Evolutionary conservation across 2,888 invertebrate species (phyloP), one percentile per base, ranked within the genome.

Genomic region (Spisula solida): DNA sequence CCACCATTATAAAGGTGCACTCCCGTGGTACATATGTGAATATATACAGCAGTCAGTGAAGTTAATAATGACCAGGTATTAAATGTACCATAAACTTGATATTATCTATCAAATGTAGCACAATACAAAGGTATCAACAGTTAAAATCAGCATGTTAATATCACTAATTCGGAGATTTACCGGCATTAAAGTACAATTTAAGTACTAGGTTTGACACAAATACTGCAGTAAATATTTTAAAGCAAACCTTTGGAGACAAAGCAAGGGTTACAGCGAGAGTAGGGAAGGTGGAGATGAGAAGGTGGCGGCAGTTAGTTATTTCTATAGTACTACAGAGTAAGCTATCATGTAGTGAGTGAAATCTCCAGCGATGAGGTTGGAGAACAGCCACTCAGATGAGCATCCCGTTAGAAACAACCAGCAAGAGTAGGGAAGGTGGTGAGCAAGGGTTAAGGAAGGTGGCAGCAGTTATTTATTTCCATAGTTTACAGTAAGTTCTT

Each of bases 51-150:
- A 66, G 60, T 25, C 25, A 66, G 60, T 66, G 12, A 25, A 25
- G 60, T 66, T 66, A n/a, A 66, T 66, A 66, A 66, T 66, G 25
- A 66, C 8, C n/a, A n/a, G 60, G 60, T 25, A 25, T 66, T n/a
- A 66, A n/a, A 66, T 66, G 60, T 66, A 66, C 25, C n/a, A 66
- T 25, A 66, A 66, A 75, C 31, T 31, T 75, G 75, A 75, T 75
- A 34, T 16, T 75, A 75, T 75, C 75, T 75, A 14, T 34, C 31
- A 75, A 75, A 75, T 75, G 75, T 75, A 75, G 29, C 75, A 34
- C 31, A 75, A 75, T 75, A 75, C 34, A 75, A 75, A 75, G 16
- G 31, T 75, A 75, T 75, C 75, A 75, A 34, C 31, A 34, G 18
- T 31, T 31, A 75, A 31, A 75, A 75, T 75, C 75, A 75, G 16